A percentile compares a stretch with the other conserved stretches of the same genome.
phyloP scores from a whole-genome alignment of 2,113 vertebrate species.

The Planiliza haematocheilus region DNA sequence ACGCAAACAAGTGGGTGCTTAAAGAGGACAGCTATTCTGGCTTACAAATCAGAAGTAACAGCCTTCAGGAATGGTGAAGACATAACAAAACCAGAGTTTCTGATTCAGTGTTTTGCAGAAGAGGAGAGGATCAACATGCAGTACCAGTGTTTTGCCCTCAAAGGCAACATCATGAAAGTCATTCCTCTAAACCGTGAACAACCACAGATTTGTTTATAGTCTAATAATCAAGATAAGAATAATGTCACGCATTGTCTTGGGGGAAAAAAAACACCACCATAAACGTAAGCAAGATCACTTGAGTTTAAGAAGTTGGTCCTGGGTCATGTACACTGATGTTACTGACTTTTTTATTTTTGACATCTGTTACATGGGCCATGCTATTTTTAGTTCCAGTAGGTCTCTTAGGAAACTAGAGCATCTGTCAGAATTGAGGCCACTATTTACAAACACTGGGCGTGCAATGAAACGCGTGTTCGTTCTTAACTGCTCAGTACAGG shows the following conservation, averaged over 20 bases:
- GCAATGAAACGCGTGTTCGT: not conserved
- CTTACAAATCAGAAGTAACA: not conserved
- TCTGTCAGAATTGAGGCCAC: constrained; percentile 8
- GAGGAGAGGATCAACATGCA: not conserved
- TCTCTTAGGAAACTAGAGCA: constrained; percentile 8
- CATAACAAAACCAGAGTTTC: not conserved
- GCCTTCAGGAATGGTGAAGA: not conserved
- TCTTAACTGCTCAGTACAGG: not conserved
- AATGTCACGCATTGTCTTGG: no score
- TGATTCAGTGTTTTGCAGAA: not conserved
- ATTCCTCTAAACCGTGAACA: constrained; percentile 5
- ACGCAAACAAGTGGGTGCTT: not conserved
- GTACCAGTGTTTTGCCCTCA: not conserved
- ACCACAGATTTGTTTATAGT: not conserved
- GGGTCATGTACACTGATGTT: constrained; percentile 7
- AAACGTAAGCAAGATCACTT: not conserved
- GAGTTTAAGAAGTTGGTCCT: constrained; percentile 1
- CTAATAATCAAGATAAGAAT: not conserved
- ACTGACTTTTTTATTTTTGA: constrained; percentile 41
- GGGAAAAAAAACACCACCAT: no score
- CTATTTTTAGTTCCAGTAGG: constrained; percentile 60
- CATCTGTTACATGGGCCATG: constrained; percentile 12
- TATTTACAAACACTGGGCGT: constrained; percentile 40
- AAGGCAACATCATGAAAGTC: not conserved
- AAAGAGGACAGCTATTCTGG: not conserved